Percentiles rank a stretch among this genome's conserved stretches.
phyloP scores from a whole-genome alignment of 2,888 invertebrate species.

The Drosophila pegasa region DNA sequence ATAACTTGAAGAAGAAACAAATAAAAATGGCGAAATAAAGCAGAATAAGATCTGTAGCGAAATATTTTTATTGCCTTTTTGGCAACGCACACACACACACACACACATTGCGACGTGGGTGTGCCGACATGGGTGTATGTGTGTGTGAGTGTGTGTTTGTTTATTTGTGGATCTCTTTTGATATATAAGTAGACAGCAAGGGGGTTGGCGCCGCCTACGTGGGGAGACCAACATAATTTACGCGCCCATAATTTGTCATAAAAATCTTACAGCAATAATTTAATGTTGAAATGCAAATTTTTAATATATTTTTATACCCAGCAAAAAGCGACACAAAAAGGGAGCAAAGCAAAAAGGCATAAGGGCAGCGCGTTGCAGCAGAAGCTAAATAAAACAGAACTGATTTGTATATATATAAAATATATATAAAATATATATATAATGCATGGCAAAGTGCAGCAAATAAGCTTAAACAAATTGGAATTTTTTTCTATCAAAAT shows the following conservation, averaged over 20 bases:
- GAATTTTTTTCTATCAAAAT: background rate
- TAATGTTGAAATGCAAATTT: conserved; percentile 81
- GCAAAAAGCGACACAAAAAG: background rate
- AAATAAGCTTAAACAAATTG: background rate
- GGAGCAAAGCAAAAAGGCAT: background rate
- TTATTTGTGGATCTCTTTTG: conserved; percentile 51
- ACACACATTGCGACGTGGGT: conserved; percentile 18
- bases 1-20: conserved; percentile 68
- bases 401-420: background rate
- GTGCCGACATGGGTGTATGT: conserved; percentile 7
- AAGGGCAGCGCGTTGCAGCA: background rate
- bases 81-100: conserved; percentile 43
- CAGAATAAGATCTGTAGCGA: conserved; percentile 77
- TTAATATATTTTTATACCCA: conserved; percentile 69
- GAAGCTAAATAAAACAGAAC: background rate
- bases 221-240: conserved; percentile 81
- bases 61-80: conserved; percentile 81
- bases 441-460: background rate
- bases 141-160: conserved; percentile 27
- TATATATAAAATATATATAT: background rate
- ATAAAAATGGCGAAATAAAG: conserved; percentile 80
- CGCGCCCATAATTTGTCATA: conserved; percentile 84
- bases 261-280: conserved; percentile 80
- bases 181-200: conserved; percentile 34
- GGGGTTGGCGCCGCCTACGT: conserved; percentile 13